Evolutionary conservation across 2,888 invertebrate genomes (phyloP).

Genomic region (Tiliacea citrago): DNA sequence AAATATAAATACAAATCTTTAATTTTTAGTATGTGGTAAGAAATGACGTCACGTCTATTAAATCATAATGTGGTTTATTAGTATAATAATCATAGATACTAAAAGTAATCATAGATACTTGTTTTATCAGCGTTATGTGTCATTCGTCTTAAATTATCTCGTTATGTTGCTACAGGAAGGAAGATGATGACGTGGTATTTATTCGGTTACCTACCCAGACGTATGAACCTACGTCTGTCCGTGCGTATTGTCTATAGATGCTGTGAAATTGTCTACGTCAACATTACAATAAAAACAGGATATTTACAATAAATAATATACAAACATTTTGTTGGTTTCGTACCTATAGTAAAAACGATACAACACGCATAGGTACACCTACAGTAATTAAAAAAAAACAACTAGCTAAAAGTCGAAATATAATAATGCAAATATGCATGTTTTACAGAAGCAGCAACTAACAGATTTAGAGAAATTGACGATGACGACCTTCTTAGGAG

Average conservation of each 20-base stretch:
- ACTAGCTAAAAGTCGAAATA: fast-evolving
- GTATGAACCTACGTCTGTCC: conserved; percentile 13
- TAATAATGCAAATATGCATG: neutral
- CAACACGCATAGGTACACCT: neutral
- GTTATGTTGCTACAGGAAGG: conserved; percentile 16
- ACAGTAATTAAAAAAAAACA: neutral
- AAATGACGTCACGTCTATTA: conserved; percentile 4
- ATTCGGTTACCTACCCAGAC: conserved; percentile 22
- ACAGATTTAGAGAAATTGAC: conserved; percentile 3
- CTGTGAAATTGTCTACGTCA: conserved; percentile 32
- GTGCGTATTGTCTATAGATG: conserved; percentile 15
- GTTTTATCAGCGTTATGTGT: conserved; percentile 14
- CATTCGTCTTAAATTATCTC: conserved; percentile 20
- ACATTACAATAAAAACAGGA: conserved; percentile 10
- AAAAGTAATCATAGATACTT: neutral
- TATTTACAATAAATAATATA: conserved; percentile 7
- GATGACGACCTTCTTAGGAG: neutral
- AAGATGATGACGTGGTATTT: conserved; percentile 41
- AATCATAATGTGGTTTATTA: conserved; percentile 6
- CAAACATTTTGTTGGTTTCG: neutral
- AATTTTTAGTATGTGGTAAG: too few species aligned
- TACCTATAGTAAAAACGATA: neutral
- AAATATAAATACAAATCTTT: neutral
- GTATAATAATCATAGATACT: conserved; percentile 1
- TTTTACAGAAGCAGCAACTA: neutral